A percentile compares a stretch with the other conserved stretches of the same genome.
phyloP scores from a whole-genome alignment of 92 coral and sea anemone species.

The Phymanthus crucifer region DNA sequence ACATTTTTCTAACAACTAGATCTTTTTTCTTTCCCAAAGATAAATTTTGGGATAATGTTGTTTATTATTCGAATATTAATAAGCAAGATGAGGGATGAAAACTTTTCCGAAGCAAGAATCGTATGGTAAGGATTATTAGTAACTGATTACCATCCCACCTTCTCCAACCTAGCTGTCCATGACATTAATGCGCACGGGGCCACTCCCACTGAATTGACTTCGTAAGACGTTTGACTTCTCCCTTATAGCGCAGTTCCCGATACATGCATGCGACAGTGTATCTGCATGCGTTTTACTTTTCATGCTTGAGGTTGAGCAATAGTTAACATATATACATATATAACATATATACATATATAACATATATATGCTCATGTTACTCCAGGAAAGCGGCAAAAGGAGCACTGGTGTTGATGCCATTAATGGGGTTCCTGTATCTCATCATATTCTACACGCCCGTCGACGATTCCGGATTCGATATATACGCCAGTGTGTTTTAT shows the following conservation, averaged over 20 bases:
- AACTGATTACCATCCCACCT: neutral
- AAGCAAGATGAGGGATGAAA: constrained; percentile 36
- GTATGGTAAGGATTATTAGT: constrained; percentile 22
- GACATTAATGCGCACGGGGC: too few species aligned
- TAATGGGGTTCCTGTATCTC: constrained; percentile 68
- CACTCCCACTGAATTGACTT: too few species aligned
- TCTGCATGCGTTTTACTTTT: too few species aligned
- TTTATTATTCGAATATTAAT: constrained; percentile 55
- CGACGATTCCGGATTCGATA: constrained; percentile 49
- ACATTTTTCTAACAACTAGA: neutral
- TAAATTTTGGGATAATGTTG: constrained; percentile 64
- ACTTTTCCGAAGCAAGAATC: constrained; percentile 28
- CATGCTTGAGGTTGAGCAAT: too few species aligned
- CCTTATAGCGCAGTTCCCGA: too few species aligned
- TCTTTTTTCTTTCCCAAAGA: constrained; percentile 37
- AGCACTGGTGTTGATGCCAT: constrained; percentile 62
- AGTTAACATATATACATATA: too few species aligned
- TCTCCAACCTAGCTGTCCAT: too few species aligned
- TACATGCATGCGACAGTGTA: too few species aligned
- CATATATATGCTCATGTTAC: neutral
- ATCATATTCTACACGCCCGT: constrained; percentile 62
- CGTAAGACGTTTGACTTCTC: too few species aligned
- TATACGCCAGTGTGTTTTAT: constrained; percentile 57
- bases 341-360: too few species aligned
- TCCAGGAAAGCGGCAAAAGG: constrained; percentile 71